Evolutionary conservation across 2,113 vertebrate genomes (phyloP).

Genomic region (Podocnemis expansa): DNA sequence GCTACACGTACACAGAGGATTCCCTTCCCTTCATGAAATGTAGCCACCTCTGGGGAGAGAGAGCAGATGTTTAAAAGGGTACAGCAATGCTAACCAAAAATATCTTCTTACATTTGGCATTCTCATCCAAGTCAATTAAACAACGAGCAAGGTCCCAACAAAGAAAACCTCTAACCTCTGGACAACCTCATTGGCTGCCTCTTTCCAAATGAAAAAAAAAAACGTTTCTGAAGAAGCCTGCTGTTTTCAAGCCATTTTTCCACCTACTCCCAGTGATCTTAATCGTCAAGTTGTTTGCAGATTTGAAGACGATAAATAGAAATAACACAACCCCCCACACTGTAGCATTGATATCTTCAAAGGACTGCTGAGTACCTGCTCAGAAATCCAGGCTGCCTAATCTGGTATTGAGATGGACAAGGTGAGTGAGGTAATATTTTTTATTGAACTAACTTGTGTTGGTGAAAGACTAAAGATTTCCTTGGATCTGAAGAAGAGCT

Average conservation of each 20-base stretch:
- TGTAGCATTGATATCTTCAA: slow-evolving; percentile 1
- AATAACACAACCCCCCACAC: slow-evolving; percentile 2
- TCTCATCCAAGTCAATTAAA: slow-evolving; percentile 51
- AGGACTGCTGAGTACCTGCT: not conserved
- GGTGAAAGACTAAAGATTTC: not conserved
- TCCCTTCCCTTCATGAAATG: not conserved
- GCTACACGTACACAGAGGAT: not conserved
- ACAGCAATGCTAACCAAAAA: not conserved
- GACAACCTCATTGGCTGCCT: slow-evolving; percentile 59
- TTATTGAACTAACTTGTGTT: too few relatives aligned
- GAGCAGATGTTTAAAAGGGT: not conserved
- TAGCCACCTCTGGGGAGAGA: not conserved
- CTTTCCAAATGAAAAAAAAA: slow-evolving; percentile 58
- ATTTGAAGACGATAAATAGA: slow-evolving; percentile 61
- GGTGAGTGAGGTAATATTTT: too few relatives aligned
- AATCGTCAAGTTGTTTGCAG: slow-evolving; percentile 65
- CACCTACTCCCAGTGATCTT: slow-evolving; percentile 30
- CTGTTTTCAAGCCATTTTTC: slow-evolving; percentile 17
- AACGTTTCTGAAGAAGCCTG: slow-evolving; percentile 32
- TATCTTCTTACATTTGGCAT: not conserved
- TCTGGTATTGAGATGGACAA: not conserved
- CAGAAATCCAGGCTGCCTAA: slow-evolving; percentile 16
- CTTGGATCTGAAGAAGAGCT: not conserved
- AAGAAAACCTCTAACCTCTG: slow-evolving; percentile 66
- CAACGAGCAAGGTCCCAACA: slow-evolving; percentile 41